Conservation (phyloP, 1,140 invertebrate genomes). For the Psilanteris sp. region DNA sequence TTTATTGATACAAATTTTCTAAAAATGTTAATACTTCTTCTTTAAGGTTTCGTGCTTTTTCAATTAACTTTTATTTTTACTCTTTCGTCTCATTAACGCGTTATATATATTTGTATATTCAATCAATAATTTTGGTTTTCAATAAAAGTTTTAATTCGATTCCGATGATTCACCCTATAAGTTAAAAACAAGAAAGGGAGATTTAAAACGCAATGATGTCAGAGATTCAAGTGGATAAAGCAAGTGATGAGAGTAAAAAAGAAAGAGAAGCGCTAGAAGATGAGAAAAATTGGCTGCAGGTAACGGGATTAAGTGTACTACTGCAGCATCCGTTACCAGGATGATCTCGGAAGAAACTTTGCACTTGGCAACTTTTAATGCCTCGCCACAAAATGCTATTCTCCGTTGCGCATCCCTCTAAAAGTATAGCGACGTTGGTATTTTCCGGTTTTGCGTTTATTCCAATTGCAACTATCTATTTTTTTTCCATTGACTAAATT, state of each 20-base stretch:
- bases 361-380: slow-evolving; percentile 79
- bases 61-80: too few relatives aligned
- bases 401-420: slow-evolving; percentile 2
- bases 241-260: slow-evolving; percentile 57
- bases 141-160: too few relatives aligned
- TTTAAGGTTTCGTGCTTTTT: too few relatives aligned
- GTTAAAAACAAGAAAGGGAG: background rate
- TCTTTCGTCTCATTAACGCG: too few relatives aligned
- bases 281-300: slow-evolving; percentile 76
- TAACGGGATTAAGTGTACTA: slow-evolving; percentile 76
- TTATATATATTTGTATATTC: too few relatives aligned
- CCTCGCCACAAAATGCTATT: slow-evolving; percentile 71
- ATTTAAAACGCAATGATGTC: slow-evolving; percentile 11
- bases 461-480: slow-evolving; percentile 18
- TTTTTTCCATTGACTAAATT: background rate
- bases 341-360: slow-evolving; percentile 77
- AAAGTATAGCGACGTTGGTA: background rate
- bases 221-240: slow-evolving; percentile 49
- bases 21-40: too few relatives aligned
- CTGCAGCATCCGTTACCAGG: slow-evolving; percentile 70
- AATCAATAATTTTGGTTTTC: too few relatives aligned
- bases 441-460: slow-evolving; percentile 38
- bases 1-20: too few relatives aligned
- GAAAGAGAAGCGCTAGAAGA: slow-evolving; percentile 30
- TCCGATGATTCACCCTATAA: background rate